Evolutionary conservation across 2,113 vertebrate genomes (phyloP).

Genomic region (Tachysurus vachellii): DNA sequence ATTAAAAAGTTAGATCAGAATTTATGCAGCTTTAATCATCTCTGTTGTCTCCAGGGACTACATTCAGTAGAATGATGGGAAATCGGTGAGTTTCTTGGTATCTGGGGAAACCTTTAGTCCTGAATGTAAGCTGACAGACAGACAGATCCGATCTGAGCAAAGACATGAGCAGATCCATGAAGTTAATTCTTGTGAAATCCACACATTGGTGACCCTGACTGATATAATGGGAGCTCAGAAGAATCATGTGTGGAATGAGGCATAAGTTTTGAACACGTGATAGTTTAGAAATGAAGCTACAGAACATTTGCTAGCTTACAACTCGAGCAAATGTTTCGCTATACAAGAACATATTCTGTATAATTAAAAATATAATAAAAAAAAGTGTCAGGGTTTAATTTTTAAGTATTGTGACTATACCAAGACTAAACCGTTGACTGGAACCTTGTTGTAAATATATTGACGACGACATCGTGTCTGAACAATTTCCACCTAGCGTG

Average conservation of each 20-base stretch:
- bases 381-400: background rate
- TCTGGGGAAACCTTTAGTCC: background rate
- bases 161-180: background rate
- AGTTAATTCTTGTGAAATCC: background rate
- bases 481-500: background rate
- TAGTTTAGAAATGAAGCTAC: background rate
- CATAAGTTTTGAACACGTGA: background rate
- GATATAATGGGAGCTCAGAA: background rate
- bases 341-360: background rate
- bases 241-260: background rate
- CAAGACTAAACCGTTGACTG: too few species aligned
- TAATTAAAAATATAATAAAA: background rate
- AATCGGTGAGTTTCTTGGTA: background rate
- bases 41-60: background rate
- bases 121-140: background rate
- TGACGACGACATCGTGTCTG: background rate
- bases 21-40: background rate
- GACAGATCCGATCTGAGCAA: background rate
- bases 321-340: background rate
- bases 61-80: background rate
- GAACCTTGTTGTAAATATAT: background rate
- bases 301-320: background rate
- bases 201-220: background rate
- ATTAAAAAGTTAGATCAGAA: too few species aligned
- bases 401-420: too few species aligned